Evolutionary conservation across 1,140 invertebrate genomes (phyloP), one percentile per base, ranked within the genome.

Genomic region (Drosophila persimilis): DNA sequence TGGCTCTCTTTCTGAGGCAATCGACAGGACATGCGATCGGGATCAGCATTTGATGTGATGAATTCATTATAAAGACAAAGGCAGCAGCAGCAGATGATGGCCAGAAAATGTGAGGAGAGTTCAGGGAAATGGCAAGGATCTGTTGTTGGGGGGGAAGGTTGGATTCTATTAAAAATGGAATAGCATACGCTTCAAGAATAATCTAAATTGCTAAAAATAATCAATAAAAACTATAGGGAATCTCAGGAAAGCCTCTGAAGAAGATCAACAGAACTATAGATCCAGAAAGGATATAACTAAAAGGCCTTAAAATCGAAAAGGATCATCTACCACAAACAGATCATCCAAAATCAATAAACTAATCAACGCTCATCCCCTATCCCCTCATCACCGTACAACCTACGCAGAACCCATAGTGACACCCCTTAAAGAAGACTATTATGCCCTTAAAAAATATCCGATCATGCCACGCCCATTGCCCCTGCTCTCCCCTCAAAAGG

Each of bases 31-130:
- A 48, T 70, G 39, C 67, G 61, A 80, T 64, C 69, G 59, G 60
- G 71, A 74, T 85, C 77, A 69, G 57, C 41, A 73, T 56, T 66
- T 80, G 54, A 72, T 80, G 31, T 63, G 67, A 77, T 80, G 64
- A 61, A 61, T 81, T 81, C 73, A 81, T 81, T 81, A 81, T 65
- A 52, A 59, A 31, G 46, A 63, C 69, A 73, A 61, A 39, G 29
- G 44, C 15, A 53, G 9, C 47, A 46, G 9, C 47, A 39, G 43
- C 15, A 44, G 63, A 56, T 70, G 65, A 71, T 51, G 48, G 41
- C 50, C 7, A 24, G 22, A 24, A 29, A 45, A 26, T 56, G 41
- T 24, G 22, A 50, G 13, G 31, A 47, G n/a, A 55, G 22, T 4
- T n/a, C 35, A 39, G 31, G 3, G 17, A 22, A 17, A 47, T 31